A percentile compares a stretch with the other conserved stretches of the same genome.
Evolutionary conservation across 2,797 vertebrate species (phyloP).

Genomic region (Smutsia temminckii): DNA sequence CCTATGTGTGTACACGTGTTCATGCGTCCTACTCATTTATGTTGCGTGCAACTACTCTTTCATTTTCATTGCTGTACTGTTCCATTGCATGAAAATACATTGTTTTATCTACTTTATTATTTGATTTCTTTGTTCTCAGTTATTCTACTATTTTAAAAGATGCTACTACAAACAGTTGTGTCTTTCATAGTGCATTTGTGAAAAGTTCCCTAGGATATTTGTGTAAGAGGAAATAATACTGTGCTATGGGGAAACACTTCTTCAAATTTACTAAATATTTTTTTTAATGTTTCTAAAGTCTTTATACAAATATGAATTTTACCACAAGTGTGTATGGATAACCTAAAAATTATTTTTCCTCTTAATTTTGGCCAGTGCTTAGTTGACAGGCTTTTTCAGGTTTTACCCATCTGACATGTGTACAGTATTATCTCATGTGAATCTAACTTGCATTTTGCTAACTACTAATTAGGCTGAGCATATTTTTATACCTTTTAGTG

Average conservation of each 20-base stretch:
- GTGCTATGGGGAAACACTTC: not conserved
- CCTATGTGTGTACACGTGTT: accelerated
- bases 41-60: not conserved
- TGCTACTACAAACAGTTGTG: not conserved
- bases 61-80: not conserved
- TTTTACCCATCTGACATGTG: not conserved
- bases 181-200: not conserved
- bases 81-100: not conserved
- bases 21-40: not conserved
- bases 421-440: not conserved
- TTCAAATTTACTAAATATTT: not conserved
- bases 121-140: not conserved
- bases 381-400: not conserved
- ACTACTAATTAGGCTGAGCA: not conserved
- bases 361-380: not conserved
- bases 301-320: not conserved
- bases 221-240: not conserved
- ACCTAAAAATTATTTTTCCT: not conserved
- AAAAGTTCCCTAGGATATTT: not conserved
- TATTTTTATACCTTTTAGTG: not conserved
- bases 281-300: not conserved
- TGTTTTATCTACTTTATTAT: not conserved
- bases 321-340: not conserved
- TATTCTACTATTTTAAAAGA: not conserved
- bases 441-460: not conserved